These are phyloP conservation scores for Neolamprologus cancellatus DNA, from an alignment of 2,113 vertebrate genomes.

Conservation along the genomic window DNA sequence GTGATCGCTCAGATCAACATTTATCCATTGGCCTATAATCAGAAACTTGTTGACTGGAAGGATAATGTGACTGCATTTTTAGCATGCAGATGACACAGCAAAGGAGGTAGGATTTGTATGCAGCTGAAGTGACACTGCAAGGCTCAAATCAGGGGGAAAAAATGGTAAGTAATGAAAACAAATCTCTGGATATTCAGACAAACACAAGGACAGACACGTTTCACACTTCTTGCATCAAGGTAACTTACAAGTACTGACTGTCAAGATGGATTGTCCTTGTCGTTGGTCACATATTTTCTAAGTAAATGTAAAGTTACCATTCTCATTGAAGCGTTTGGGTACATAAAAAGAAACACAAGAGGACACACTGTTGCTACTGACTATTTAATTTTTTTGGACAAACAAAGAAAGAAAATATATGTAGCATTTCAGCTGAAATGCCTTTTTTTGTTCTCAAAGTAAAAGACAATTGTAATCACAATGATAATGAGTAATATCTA, in stretches of 20 bases:
- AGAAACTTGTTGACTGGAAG: not conserved
- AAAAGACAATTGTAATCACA: slow-evolving; percentile 59
- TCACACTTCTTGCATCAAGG: not conserved
- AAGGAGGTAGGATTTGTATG: not conserved
- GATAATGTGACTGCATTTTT: not conserved
- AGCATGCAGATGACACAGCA: not conserved
- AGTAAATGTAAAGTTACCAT: not conserved
- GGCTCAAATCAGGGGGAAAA: not conserved
- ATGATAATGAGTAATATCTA: slow-evolving; percentile 66
- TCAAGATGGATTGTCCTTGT: not conserved
- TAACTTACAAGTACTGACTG: not conserved
- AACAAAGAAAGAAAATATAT: slow-evolving; percentile 69
- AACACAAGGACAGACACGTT: not conserved
- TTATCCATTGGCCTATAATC: not conserved
- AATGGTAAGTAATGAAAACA: not conserved
- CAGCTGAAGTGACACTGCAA: not conserved
- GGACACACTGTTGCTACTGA: slow-evolving; percentile 55
- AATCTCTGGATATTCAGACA: not conserved
- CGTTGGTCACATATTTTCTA: not conserved
- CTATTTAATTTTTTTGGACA: slow-evolving; percentile 74
- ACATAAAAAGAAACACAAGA: slow-evolving; percentile 13
- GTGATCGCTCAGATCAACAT: not conserved
- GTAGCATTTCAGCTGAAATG: slow-evolving; percentile 67
- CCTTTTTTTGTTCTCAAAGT: slow-evolving; percentile 46
- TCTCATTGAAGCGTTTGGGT: not conserved